phyloP scores from a whole-genome alignment of 64 coral and sea anemone species.

The Actinia equina region DNA sequence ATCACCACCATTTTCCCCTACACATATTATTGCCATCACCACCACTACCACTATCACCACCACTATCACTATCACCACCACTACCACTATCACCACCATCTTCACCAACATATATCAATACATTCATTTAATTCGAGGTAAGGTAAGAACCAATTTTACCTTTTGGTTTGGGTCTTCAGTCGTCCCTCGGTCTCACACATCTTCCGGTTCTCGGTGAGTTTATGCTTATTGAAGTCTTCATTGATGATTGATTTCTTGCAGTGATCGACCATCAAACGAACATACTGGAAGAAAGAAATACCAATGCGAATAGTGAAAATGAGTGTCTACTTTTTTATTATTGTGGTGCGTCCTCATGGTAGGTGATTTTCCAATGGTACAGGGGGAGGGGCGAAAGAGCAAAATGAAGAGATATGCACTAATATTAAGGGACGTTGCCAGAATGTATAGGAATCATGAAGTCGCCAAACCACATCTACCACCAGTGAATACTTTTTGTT shows the following conservation, averaged over 20 bases:
- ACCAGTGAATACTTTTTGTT: too few relatives aligned
- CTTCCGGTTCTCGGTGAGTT: constrained; percentile 55
- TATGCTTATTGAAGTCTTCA: not conserved
- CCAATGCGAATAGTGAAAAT: not conserved
- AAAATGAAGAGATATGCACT: too few relatives aligned
- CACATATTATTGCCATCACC: too few relatives aligned
- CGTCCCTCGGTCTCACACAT: constrained; percentile 46
- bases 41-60: not conserved
- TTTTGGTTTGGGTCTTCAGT: constrained; percentile 48
- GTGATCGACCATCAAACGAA: constrained; percentile 70
- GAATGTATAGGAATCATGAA: too few relatives aligned
- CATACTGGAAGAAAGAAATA: constrained; percentile 26
- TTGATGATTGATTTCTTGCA: constrained; percentile 52
- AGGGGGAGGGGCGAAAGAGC: too few relatives aligned
- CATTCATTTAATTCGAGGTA: too few relatives aligned
- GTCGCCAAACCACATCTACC: too few relatives aligned
- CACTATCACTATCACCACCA: not conserved
- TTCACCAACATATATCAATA: too few relatives aligned
- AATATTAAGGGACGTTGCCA: too few relatives aligned
- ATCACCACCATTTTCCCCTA: too few relatives aligned
- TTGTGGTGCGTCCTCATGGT: not conserved
- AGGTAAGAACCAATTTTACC: constrained; percentile 42
- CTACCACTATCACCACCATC: too few relatives aligned
- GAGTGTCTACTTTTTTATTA: not conserved
- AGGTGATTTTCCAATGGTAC: too few relatives aligned